Evolutionary conservation across 2,888 invertebrate species (phyloP), one percentile per base, ranked within the genome.

Genomic region (Erpobdella octoculata): DNA sequence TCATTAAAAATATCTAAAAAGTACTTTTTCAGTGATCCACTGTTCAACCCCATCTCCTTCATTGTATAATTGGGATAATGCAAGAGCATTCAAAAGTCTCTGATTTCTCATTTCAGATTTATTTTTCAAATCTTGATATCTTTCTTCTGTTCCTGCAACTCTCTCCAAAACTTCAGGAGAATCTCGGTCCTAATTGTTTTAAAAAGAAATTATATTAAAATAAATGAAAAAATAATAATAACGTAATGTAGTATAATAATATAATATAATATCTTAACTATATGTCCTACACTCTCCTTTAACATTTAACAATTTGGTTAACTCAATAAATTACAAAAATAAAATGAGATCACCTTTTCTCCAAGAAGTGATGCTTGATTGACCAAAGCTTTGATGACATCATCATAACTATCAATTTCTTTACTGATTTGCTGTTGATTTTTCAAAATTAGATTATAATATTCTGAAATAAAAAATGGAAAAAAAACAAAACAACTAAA

Each of bases 11-110:
- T n/a, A 9, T 25, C 8, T 9, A 8, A 96, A 86, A 81, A 93
- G 88, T 72, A 94, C 86, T 86, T 99, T 98, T 86, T 99, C 97
- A 74, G 90, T 92, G 79, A 99, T 95, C 98, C 98, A 98, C 84
- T 96, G 96, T 83, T 97, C 96, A 5, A 98, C 96, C 21, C 94
- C 95, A 82, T 97, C 97, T 8, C 95, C 92, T 85, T 99, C 97
- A 71, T 93, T 93, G 85, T 94, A 89, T 77, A 98, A 87, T 84
- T 96, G 96, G 87, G 95, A 97, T 71, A 99, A 87, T 31, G 95
- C 93, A 73, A 97, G 86, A 0, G 98, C 97, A 85, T 99, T 97
- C 67, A 97, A 86, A 38, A 99, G 87, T n/a, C 97, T 89, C 83
- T 98, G 96, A 80, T 96, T 95, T 76, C 98, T 89, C 71, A 96